Conservation (phyloP, 2,888 invertebrate genomes). For the Ochlodes sylvanus region DNA sequence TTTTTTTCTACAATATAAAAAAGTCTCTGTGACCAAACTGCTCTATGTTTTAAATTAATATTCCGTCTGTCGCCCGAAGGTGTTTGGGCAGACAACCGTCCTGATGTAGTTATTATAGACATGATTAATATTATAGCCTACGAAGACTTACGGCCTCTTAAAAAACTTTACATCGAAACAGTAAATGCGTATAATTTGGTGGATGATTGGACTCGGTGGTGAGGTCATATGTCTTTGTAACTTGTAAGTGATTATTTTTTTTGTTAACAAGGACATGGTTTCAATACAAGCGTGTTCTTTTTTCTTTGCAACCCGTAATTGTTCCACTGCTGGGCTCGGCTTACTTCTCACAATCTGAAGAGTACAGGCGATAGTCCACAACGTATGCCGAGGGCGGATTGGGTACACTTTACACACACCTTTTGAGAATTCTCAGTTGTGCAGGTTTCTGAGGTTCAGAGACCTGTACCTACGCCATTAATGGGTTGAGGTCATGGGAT, state of each 20-base stretch:
- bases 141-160: slow-evolving; percentile 47
- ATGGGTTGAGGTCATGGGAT: too few species aligned
- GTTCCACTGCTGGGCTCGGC: too few species aligned
- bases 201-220: slow-evolving; percentile 38
- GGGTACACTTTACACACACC: too few species aligned
- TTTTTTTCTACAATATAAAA: neutral
- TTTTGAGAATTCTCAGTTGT: too few species aligned
- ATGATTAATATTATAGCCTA: slow-evolving; percentile 50
- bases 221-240: slow-evolving; percentile 39
- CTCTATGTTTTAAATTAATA: slow-evolving; percentile 55
- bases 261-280: neutral
- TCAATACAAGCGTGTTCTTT: too few species aligned
- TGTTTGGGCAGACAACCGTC: slow-evolving; percentile 49
- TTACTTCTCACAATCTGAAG: too few species aligned
- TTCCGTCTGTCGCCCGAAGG: slow-evolving; percentile 56
- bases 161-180: slow-evolving; percentile 45
- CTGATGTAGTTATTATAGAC: slow-evolving; percentile 51
- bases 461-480: too few species aligned
- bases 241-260: slow-evolving; percentile 36
- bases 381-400: too few species aligned
- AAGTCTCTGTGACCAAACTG: slow-evolving; percentile 31
- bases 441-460: too few species aligned
- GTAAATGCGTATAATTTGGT: slow-evolving; percentile 45
- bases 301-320: too few species aligned
- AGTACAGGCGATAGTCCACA: too few species aligned